Percentiles rank a stretch among this genome's conserved stretches.
phyloP scores from a whole-genome alignment of 2,113 vertebrate genomes.

The Channa maculata region DNA sequence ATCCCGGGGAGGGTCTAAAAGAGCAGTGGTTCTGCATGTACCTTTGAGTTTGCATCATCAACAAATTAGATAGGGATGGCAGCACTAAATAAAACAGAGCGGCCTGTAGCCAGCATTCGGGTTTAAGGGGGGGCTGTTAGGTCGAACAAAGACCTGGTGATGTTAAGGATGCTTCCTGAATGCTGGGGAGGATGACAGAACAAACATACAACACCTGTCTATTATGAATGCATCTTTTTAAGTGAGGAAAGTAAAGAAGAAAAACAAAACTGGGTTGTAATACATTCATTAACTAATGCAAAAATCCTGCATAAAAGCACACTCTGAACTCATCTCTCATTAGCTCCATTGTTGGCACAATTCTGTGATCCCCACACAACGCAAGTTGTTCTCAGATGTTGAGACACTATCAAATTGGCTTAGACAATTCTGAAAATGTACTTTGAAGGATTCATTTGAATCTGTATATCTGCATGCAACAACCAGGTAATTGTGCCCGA shows the following conservation, averaged over 20 bases:
- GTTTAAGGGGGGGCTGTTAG: neutral
- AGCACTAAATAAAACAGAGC: too few relatives aligned
- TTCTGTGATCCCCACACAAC: slow-evolving; percentile 9
- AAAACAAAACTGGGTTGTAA: neutral
- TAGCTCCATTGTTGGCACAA: slow-evolving; percentile 18
- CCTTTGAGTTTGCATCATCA: neutral
- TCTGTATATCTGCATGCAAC: neutral
- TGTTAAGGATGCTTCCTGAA: neutral
- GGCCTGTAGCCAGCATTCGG: neutral
- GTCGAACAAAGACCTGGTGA: neutral
- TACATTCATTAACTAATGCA: neutral
- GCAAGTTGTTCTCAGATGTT: slow-evolving; percentile 25
- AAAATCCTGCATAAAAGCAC: slow-evolving; percentile 16
- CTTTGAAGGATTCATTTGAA: neutral
- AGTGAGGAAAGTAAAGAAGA: too few relatives aligned
- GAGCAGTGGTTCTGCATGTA: neutral
- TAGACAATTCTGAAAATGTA: neutral
- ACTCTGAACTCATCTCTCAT: slow-evolving; percentile 30
- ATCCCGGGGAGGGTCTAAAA: neutral
- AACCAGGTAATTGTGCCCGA: neutral
- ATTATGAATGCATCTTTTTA: too few relatives aligned
- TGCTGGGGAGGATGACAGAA: neutral
- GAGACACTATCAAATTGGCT: slow-evolving; percentile 17
- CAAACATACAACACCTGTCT: too few relatives aligned
- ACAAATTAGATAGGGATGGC: neutral